Evolutionary conservation across 2,888 invertebrate genomes (phyloP).

Genomic region (Lepidonotus clava): DNA sequence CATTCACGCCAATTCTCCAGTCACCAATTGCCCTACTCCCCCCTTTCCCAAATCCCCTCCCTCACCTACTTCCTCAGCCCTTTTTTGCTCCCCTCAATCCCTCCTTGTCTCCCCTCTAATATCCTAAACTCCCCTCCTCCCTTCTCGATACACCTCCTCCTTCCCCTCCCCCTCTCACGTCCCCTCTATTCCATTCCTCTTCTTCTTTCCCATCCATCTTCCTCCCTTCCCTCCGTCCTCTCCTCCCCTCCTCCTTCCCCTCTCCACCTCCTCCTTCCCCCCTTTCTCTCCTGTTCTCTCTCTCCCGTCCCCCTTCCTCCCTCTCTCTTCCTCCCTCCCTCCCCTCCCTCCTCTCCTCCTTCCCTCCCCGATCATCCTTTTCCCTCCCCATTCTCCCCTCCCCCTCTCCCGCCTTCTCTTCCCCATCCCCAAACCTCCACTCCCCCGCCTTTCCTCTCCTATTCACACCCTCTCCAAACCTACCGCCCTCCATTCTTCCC

Average conservation of each 20-base stretch:
- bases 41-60: constrained; percentile 15
- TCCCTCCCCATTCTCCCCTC: not conserved
- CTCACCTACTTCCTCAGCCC: not conserved
- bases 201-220: not conserved
- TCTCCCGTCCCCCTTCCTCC: not conserved
- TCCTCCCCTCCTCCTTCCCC: not conserved
- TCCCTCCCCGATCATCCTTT: not conserved
- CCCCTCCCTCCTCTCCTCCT: not conserved
- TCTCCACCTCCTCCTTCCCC: not conserved
- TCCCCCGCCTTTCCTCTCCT: not conserved
- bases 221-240: not conserved
- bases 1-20: not conserved
- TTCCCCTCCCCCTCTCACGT: not conserved
- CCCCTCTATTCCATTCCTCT: not conserved
- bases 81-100: not conserved
- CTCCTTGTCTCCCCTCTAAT: not conserved
- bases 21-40: not conserved
- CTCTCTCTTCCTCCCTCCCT: not conserved
- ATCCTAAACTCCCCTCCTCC: not conserved
- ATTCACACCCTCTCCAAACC: not conserved
- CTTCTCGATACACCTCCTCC: not conserved
- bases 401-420: not conserved
- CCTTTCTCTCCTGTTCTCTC: not conserved
- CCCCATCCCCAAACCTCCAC: not conserved
- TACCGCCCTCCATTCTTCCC: not conserved